Base-by-base conservation (phyloP, 2,888 invertebrate genomes). In the Diaprepes abbreviatus region DNA sequence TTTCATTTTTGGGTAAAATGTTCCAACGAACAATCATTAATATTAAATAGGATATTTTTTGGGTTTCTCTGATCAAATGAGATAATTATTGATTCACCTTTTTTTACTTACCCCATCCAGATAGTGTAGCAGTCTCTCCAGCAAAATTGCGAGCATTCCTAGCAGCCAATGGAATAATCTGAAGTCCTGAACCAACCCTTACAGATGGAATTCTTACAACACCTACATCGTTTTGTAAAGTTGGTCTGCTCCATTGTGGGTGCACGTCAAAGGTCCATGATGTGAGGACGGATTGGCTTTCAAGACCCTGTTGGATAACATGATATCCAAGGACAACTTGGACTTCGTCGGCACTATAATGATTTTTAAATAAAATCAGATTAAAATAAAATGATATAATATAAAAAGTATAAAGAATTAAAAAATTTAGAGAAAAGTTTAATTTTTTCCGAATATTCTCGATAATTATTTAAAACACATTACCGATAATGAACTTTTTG, bases 161-260 rank as follows among this genome's bases (percentile, higher is more conserved):
- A 33, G 52, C 1, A 14, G 52, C 52, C 14, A 52, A 28, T 4
- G 52, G 52, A 16, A 52, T 12, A 9, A 52, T 28, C 10, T 6
- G 1, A n/a, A 52, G 16, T 0, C 31, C 6, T 4, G 55, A 36
- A 55, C 14, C 19, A n/a, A 1, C 21, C 1, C 6, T 5, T 2
- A 54, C 54, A 10, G 35, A 16, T n/a, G 10, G 21, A 36, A 55
- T 55, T 36, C 5, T 36, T 7, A 55, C 6, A 10, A 55, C 40
- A 1, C 85, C 86, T 58, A 87, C 81, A 63, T 87, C 87, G 10
- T 36, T 36, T 14, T 67, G 65, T 3, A 85, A 74, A 16, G 75
- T 75, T 0, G 68, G 14, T 0, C 79, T 12, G 33, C 80, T 74
- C 84, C 84, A 85, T 0, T 75, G 16, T 57, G 83, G 79, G 72